These are phyloP conservation scores for Mormyrus hasselquistii DNA, from an alignment of 2,797 vertebrate genomes.

Conservation along the genomic window DNA sequence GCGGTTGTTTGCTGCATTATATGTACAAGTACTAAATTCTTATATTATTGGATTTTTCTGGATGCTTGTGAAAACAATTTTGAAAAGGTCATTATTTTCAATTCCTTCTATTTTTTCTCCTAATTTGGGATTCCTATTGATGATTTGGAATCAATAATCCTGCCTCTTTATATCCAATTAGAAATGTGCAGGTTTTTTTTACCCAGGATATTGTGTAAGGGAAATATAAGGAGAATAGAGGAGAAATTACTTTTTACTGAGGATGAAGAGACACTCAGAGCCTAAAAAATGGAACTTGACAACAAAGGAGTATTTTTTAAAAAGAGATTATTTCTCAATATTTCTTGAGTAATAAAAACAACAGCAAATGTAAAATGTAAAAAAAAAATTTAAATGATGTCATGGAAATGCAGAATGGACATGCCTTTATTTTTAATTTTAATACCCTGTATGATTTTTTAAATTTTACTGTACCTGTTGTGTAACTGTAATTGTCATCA, in stretches of 20 bases:
- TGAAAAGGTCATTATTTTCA: background rate
- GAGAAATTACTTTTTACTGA: background rate
- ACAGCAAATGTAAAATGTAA: background rate
- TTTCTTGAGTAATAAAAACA: background rate
- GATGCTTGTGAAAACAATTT: background rate
- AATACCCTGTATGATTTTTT: background rate
- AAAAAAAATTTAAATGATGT: background rate
- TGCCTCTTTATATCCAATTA: background rate
- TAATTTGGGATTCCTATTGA: background rate
- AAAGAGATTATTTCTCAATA: background rate
- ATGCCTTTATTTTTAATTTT: background rate
- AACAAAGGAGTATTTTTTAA: background rate
- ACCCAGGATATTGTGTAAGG: background rate
- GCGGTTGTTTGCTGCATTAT: background rate
- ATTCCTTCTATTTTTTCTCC: background rate
- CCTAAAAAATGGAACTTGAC: background rate
- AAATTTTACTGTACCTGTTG: background rate
- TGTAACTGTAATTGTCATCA: background rate
- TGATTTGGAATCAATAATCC: background rate
- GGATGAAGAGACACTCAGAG: background rate
- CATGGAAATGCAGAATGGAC: background rate
- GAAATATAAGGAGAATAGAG: background rate
- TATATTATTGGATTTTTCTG: background rate
- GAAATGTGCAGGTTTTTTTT: background rate
- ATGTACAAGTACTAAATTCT: background rate